Conservation (phyloP, 2,113 vertebrate species). For the Saguinus imperator region DNA sequence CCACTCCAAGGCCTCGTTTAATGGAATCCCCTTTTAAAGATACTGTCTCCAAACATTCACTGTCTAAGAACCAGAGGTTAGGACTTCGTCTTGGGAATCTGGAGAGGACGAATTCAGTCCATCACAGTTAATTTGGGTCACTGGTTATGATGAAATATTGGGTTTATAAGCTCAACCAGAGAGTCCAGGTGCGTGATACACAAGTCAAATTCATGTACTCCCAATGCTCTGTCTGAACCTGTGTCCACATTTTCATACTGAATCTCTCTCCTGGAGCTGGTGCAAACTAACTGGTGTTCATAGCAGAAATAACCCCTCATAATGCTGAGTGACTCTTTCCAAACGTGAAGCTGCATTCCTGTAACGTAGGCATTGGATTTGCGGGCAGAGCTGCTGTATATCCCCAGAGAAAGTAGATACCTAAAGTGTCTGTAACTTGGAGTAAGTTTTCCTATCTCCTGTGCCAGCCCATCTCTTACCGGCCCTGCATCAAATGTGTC, state of each 20-base stretch:
- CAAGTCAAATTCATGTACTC: rapidly evolving
- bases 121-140: not conserved
- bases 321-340: not conserved
- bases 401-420: no score
- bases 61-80: not conserved
- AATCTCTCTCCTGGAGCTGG: not conserved
- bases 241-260: not conserved
- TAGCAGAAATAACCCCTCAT: not conserved
- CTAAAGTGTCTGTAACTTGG: not conserved
- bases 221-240: not conserved
- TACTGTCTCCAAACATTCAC: not conserved
- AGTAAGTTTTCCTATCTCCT: rapidly evolving
- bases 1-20: not conserved
- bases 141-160: no score
- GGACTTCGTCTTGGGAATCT: not conserved
- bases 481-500: rapidly evolving
- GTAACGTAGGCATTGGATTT: rapidly evolving
- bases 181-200: not conserved
- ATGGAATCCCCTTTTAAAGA: not conserved
- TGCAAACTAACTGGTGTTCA: not conserved
- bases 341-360: rapidly evolving
- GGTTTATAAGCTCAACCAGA: not conserved
- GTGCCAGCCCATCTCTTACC: not conserved
- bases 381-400: no score
- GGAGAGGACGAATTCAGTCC: not conserved